A percentile compares a stretch with the other conserved stretches of the same genome.
phyloP scores from a whole-genome alignment of 2,888 invertebrate species.

The Xylota sylvarum region DNA sequence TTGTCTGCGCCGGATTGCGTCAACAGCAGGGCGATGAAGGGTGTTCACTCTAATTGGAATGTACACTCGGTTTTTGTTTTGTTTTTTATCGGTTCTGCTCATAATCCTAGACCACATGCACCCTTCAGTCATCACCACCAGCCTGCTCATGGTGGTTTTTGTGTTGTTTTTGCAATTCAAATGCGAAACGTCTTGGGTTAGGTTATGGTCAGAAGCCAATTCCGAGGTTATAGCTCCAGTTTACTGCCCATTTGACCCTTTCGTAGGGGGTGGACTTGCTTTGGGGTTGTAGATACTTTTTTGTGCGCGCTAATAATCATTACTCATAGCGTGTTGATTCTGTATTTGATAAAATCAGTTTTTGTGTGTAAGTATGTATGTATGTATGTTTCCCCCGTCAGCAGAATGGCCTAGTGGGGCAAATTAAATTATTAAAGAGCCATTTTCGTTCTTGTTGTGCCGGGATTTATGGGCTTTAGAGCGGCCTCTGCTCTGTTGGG shows the following conservation, averaged over 20 bases:
- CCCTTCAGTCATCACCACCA: background rate
- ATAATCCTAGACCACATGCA: constrained; percentile 32
- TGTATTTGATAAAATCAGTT: constrained; percentile 60
- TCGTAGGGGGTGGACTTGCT: background rate
- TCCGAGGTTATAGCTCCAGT: constrained; percentile 21
- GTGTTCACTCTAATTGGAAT: constrained; percentile 44
- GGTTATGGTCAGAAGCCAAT: constrained; percentile 62
- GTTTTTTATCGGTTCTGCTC: constrained; percentile 7
- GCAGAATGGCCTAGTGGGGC: constrained; percentile 35
- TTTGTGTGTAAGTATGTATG: background rate
- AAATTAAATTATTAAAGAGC: constrained; percentile 69
- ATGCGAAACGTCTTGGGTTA: constrained; percentile 56
- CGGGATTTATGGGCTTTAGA: constrained; percentile 52
- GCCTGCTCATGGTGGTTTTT: too few species aligned
- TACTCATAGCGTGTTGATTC: constrained; percentile 69
- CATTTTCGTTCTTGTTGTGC: constrained; percentile 43
- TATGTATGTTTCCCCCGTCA: constrained; percentile 2
- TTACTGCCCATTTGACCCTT: constrained; percentile 51
- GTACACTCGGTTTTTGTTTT: constrained; percentile 20
- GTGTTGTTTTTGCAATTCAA: constrained; percentile 38
- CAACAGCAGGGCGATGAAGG: constrained; percentile 1
- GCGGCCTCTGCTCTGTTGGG: background rate
- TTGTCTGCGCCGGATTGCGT: constrained; percentile 59
- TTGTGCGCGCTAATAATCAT: constrained; percentile 53
- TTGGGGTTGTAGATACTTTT: background rate